Conservation (phyloP, 1,140 invertebrate genomes). For the Drosophila novamexicana region DNA sequence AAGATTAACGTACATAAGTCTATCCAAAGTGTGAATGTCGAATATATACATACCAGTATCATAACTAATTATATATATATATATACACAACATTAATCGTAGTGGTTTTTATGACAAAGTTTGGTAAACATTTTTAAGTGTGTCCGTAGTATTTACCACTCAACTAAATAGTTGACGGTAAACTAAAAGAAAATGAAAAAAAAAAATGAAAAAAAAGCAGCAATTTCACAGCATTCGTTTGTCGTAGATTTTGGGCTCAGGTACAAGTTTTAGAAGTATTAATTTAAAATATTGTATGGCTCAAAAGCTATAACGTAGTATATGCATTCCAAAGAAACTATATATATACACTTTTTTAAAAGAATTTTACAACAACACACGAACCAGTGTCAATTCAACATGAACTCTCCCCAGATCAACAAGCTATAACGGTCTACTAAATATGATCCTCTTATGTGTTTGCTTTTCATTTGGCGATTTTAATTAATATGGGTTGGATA, state of each 20-base stretch:
- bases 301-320: conserved; percentile 9
- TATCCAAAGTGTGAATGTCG: conserved; percentile 18
- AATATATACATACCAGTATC: conserved; percentile 41
- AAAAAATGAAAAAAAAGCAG: conserved; percentile 2
- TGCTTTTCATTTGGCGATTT: conserved; percentile 7
- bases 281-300: conserved; percentile 28
- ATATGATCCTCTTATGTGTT: conserved; percentile 3
- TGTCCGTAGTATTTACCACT: conserved; percentile 48
- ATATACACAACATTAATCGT: conserved; percentile 31
- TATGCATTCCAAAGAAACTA: conserved; percentile 23
- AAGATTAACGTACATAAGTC: conserved; percentile 15
- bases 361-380: conserved; percentile 53
- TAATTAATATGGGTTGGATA: conserved; percentile 34
- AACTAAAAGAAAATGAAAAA: background rate
- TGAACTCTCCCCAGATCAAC: background rate
- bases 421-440: background rate
- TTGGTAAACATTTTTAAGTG: conserved; percentile 54
- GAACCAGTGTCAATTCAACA: conserved; percentile 57
- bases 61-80: conserved; percentile 46
- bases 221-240: background rate
- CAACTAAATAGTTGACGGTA: conserved; percentile 21
- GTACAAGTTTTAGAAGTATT: conserved; percentile 68
- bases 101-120: conserved; percentile 49
- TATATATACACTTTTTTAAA: conserved; percentile 60
- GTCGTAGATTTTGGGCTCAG: conserved; percentile 55